Conservation (phyloP, 2,888 invertebrate genomes). For the Rambutsinella grinnellia region DNA sequence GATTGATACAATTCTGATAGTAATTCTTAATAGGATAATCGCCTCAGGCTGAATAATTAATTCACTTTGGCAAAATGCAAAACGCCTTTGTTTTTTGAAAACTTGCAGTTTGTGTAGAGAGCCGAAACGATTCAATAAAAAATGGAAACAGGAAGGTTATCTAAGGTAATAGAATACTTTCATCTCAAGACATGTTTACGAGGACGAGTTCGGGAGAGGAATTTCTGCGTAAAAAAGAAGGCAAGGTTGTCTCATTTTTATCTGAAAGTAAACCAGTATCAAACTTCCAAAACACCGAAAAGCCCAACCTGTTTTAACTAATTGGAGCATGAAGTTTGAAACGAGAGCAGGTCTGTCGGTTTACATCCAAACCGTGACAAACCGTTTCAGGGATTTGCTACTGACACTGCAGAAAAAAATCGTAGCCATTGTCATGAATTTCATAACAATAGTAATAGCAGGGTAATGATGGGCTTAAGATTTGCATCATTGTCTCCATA, state of each 20-base stretch:
- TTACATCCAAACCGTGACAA: slow-evolving; percentile 41
- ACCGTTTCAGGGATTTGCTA: slow-evolving; percentile 38
- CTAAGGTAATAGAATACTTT: no score
- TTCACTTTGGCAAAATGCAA: no score
- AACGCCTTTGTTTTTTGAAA: no score
- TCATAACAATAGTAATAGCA: background rate
- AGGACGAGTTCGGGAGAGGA: no score
- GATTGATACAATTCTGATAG: no score
- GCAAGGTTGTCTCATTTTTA: background rate
- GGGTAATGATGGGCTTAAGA: background rate
- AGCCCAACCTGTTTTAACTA: slow-evolving; percentile 1
- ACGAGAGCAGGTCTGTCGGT: background rate
- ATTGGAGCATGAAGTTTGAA: slow-evolving; percentile 44
- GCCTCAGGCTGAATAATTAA: no score
- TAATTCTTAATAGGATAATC: no score
- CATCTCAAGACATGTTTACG: no score
- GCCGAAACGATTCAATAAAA: no score
- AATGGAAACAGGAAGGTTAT: no score
- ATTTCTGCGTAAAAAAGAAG: no score
- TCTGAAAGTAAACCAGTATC: background rate
- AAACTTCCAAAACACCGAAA: background rate
- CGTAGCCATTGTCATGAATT: background rate
- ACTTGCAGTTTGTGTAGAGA: no score
- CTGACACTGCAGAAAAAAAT: background rate
- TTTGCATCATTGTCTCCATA: background rate